phyloP scores from a whole-genome alignment of 2,113 vertebrate species.

The Athene noctua region DNA sequence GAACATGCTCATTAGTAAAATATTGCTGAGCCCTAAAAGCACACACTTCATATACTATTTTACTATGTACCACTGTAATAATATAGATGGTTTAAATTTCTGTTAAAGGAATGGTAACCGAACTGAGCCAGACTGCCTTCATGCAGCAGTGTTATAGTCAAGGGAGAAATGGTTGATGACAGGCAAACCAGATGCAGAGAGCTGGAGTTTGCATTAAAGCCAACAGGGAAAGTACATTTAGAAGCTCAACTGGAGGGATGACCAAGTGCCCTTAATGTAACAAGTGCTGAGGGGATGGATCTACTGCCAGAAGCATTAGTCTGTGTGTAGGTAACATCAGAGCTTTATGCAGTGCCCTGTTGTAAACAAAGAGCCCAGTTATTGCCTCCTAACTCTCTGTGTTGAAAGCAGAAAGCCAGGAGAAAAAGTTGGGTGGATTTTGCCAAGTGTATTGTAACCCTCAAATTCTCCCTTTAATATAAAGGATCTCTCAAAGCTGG shows the following conservation, averaged over 20 bases:
- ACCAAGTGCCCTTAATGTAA: background rate
- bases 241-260: background rate
- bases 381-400: background rate
- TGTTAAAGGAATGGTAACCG: background rate
- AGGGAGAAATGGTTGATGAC: background rate
- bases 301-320: background rate
- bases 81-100: background rate
- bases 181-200: background rate
- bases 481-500: background rate
- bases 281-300: background rate
- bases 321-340: background rate
- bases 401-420: background rate
- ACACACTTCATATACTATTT: background rate
- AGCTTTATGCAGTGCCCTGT: background rate
- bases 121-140: background rate
- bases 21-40: background rate
- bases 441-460: background rate
- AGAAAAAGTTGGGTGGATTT: background rate
- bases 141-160: background rate
- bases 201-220: background rate
- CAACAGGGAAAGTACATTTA: background rate
- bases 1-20: background rate
- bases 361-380: background rate
- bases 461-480: background rate
- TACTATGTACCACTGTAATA: background rate